Percentiles rank a stretch among this genome's conserved stretches.
Conservation (phyloP, 2,113 vertebrate genomes). For the Propithecus coquereli region DNA sequence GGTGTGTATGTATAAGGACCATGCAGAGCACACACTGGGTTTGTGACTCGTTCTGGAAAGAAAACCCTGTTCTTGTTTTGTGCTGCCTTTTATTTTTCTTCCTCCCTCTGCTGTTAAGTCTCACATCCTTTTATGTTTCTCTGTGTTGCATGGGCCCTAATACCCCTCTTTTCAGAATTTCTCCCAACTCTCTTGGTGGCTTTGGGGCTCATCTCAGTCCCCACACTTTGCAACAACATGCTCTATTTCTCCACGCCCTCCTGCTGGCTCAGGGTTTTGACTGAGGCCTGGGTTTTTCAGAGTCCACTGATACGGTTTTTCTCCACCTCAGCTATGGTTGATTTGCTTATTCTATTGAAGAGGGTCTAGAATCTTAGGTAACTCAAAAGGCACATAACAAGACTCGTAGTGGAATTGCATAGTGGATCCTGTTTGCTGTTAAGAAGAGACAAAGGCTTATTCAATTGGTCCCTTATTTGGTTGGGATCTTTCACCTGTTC, state of each 20-base stretch:
- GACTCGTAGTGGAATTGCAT: background rate
- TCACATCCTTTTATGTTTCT: background rate
- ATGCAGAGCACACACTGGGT: background rate
- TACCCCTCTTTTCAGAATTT: background rate
- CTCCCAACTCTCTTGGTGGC: background rate
- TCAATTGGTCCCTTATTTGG: background rate
- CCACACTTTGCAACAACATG: background rate
- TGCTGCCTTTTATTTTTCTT: background rate
- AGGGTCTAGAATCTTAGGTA: background rate
- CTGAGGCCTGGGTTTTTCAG: background rate
- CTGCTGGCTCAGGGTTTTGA: background rate
- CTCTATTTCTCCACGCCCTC: background rate
- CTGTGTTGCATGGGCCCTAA: background rate
- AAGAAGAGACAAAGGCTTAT: background rate
- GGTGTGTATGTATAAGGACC: background rate
- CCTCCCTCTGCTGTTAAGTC: background rate
- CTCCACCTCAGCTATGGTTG: background rate
- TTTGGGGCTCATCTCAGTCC: background rate
- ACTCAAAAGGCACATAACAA: conserved; percentile 1
- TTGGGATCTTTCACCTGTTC: background rate
- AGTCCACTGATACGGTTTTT: background rate
- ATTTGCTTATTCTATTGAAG: background rate
- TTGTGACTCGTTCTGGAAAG: background rate
- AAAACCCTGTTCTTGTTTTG: background rate
- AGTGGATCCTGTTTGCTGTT: background rate